Conservation (phyloP, 23 tunicate genomes). For the Styela plicata region DNA sequence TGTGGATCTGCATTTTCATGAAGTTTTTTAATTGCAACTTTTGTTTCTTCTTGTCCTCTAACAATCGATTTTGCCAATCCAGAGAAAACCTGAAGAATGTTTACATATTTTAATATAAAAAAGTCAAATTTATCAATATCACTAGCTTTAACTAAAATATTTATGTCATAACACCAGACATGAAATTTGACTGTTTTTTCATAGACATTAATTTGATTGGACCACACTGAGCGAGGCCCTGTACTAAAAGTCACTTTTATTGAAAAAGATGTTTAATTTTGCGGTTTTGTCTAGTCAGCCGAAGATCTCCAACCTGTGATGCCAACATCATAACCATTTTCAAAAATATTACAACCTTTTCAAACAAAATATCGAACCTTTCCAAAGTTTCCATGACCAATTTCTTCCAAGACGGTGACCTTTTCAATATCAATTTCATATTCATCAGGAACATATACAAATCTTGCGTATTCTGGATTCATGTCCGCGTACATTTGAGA, state of each 20-base stretch:
- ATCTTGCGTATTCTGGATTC: conserved; percentile 73
- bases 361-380: too few species aligned
- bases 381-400: conserved; percentile 90
- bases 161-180: too few species aligned
- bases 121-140: too few species aligned
- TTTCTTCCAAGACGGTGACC: conserved; percentile 43
- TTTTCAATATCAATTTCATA: conserved; percentile 68
- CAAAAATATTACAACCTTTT: too few species aligned
- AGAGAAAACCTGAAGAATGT: conserved; percentile 84
- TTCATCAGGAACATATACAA: conserved; percentile 65
- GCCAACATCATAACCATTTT: too few species aligned
- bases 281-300: too few species aligned
- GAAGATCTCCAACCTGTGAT: too few species aligned
- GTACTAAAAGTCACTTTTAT: too few species aligned
- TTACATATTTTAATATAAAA: too few species aligned
- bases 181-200: background rate
- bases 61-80: conserved; percentile 69
- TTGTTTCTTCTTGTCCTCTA: conserved; percentile 57
- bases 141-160: too few species aligned
- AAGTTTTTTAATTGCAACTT: conserved; percentile 77
- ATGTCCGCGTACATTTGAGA: conserved; percentile 48
- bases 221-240: too few species aligned
- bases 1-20: conserved; percentile 50
- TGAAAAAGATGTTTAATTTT: too few species aligned
- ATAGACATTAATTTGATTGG: background rate